phyloP scores from a whole-genome alignment of 2,113 vertebrate species.

The Stigmatopora argus region DNA sequence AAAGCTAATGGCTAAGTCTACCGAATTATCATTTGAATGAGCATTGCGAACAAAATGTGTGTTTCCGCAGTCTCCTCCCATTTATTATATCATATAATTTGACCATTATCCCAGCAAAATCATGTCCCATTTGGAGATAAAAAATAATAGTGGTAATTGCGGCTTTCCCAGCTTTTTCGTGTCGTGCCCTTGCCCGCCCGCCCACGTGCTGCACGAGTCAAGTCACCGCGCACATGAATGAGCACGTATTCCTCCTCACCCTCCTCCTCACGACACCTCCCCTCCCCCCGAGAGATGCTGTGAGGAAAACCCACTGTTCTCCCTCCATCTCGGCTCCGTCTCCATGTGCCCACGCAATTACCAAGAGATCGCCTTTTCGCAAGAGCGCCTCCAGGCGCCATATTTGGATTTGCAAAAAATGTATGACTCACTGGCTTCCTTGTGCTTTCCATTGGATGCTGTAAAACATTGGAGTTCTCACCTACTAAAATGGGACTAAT shows the following conservation, averaged over 20 bases:
- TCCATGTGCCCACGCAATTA: background rate
- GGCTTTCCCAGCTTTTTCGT: conserved; percentile 21
- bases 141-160: conserved; percentile 9
- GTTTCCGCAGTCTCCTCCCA: background rate
- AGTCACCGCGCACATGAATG: conserved; percentile 26
- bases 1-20: too few species aligned
- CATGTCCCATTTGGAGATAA: conserved; percentile 3
- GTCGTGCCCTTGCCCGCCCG: conserved; percentile 7
- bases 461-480: conserved; percentile 29
- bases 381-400: conserved; percentile 23
- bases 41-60: background rate
- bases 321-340: conserved; percentile 5
- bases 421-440: conserved; percentile 56
- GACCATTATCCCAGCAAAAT: conserved; percentile 4
- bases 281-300: conserved; percentile 31
- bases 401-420: conserved; percentile 32
- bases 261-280: conserved; percentile 12
- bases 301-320: conserved; percentile 47
- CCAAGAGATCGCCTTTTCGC: conserved; percentile 44
- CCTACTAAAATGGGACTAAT: conserved; percentile 4
- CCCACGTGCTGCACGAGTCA: conserved; percentile 29
- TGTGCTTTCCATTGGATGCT: conserved; percentile 39
- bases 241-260: conserved; percentile 28
- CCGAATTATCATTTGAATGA: background rate
- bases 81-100: background rate